These are phyloP conservation scores for Drosophila planitibia DNA, from an alignment of 2,888 invertebrate genomes.

Conservation along the genomic window DNA sequence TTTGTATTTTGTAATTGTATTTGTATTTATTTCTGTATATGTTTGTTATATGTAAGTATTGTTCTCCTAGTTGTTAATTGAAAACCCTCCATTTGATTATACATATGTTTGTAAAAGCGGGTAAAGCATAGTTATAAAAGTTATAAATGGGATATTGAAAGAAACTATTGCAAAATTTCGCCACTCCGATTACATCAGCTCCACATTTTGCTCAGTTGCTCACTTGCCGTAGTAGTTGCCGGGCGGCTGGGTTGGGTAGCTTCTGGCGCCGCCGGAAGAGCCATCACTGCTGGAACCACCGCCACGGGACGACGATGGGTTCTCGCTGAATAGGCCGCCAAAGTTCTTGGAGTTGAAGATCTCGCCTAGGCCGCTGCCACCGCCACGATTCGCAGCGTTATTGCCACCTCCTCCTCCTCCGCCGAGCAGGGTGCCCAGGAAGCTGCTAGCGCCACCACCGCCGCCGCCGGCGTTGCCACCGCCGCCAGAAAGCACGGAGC, in stretches of 20 bases:
- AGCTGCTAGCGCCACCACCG: constrained; percentile 65
- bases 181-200: not conserved
- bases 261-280: constrained; percentile 67
- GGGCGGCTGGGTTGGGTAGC: constrained; percentile 84
- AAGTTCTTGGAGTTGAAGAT: constrained; percentile 83
- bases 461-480: constrained; percentile 59
- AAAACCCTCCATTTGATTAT: constrained; percentile 60
- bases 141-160: constrained; percentile 22
- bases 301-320: constrained; percentile 66
- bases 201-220: not conserved
- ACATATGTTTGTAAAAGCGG: constrained; percentile 22
- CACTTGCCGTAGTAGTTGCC: constrained; percentile 70
- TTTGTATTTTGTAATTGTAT: constrained; percentile 43
- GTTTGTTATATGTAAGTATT: constrained; percentile 32
- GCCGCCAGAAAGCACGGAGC: constrained; percentile 74
- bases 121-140: constrained; percentile 10
- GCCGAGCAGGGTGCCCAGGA: constrained; percentile 72
- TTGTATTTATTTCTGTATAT: constrained; percentile 26
- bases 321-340: constrained; percentile 85
- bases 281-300: constrained; percentile 37
- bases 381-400: constrained; percentile 44
- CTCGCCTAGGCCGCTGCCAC: constrained; percentile 76
- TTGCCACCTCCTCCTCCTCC: constrained; percentile 66
- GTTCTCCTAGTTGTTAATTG: constrained; percentile 40
- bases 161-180: constrained; percentile 2